Percentiles rank a stretch among this genome's conserved stretches.
These are phyloP conservation scores for Morone saxatilis DNA, from an alignment of 2,113 vertebrate genomes.

Conservation along the genomic window DNA sequence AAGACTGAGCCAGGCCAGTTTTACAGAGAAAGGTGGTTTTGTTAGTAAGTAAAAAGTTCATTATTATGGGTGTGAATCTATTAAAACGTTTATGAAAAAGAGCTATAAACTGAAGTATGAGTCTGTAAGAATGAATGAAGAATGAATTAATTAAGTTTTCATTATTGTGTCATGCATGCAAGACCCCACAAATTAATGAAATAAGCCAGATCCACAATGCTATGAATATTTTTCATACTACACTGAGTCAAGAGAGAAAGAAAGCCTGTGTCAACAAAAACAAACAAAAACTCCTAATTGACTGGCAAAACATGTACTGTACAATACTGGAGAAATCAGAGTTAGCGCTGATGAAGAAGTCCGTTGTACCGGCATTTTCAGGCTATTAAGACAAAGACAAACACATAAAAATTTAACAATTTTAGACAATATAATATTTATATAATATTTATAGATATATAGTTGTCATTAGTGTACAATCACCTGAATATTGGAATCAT, in stretches of 20 bases:
- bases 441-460: too few relatives aligned
- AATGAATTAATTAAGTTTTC: not conserved
- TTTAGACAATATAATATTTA: too few relatives aligned
- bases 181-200: too few relatives aligned
- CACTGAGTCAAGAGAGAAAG: not conserved
- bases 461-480: too few relatives aligned
- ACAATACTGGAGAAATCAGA: too few relatives aligned
- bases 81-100: not conserved
- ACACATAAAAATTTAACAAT: too few relatives aligned
- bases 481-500: too few relatives aligned
- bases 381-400: too few relatives aligned
- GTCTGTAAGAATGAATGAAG: not conserved
- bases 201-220: not conserved
- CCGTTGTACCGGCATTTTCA: not conserved
- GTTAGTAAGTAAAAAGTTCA: not conserved
- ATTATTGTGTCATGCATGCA: not conserved
- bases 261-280: too few relatives aligned
- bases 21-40: not conserved
- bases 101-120: not conserved
- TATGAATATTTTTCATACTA: not conserved
- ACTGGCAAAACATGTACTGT: too few relatives aligned
- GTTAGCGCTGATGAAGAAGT: not conserved
- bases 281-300: too few relatives aligned
- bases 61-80: not conserved
- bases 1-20: not conserved